These are phyloP conservation scores for Machimus rusticus DNA, from an alignment of 2,888 invertebrate species.

Conservation along the genomic window DNA sequence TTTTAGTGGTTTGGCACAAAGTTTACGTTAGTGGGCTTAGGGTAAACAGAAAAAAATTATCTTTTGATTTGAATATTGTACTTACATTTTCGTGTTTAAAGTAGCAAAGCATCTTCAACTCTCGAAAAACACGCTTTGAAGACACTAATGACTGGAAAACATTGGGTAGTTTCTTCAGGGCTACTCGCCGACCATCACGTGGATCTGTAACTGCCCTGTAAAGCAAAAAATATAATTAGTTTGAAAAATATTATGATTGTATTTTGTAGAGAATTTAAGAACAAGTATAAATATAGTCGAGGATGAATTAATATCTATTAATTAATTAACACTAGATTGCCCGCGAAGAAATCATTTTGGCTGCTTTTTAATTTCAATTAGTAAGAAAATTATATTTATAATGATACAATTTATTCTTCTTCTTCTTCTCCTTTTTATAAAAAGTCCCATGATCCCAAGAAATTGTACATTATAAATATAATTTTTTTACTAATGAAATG, in stretches of 20 bases:
- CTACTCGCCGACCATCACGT: constrained; percentile 95
- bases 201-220: constrained; percentile 99
- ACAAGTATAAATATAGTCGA: background rate
- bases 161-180: constrained; percentile 99
- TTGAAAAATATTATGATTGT: background rate
- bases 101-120: constrained; percentile 98
- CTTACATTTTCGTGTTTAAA: constrained; percentile 99
- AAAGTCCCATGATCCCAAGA: no score
- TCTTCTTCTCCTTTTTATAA: no score
- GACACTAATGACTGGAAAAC: constrained; percentile 99
- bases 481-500: no score
- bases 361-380: no score
- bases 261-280: background rate
- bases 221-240: constrained; percentile 57
- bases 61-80: constrained; percentile 53
- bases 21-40: background rate
- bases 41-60: background rate
- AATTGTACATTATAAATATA: no score
- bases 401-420: no score
- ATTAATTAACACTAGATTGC: no score
- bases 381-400: no score
- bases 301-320: no score
- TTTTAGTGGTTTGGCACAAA: background rate
- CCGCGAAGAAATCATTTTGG: no score
- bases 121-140: constrained; percentile 97